These are phyloP conservation scores for Pandemis corylana DNA, from an alignment of 2,888 invertebrate genomes.

Conservation along the genomic window DNA sequence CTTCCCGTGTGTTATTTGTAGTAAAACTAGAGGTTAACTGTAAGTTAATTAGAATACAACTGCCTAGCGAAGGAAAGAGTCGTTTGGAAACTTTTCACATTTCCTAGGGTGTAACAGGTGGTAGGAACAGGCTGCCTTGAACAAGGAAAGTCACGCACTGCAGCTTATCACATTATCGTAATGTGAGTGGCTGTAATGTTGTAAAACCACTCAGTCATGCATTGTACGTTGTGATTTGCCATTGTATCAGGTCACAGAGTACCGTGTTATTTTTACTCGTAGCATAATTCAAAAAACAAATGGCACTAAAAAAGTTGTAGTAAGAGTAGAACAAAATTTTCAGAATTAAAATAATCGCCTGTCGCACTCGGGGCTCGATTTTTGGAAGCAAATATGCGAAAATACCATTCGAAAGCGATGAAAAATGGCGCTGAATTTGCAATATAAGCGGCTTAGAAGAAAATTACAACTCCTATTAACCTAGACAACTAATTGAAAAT, in stretches of 20 bases:
- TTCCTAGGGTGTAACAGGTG: constrained; percentile 5
- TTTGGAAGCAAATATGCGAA: no score
- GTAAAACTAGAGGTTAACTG: not conserved
- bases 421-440: no score
- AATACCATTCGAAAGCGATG: no score
- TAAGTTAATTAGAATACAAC: constrained; percentile 1
- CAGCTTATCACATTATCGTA: not conserved
- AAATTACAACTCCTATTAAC: no score
- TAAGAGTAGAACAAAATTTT: no score
- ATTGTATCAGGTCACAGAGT: not conserved
- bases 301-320: no score
- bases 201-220: not conserved
- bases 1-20: not conserved
- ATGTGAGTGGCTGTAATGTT: not conserved
- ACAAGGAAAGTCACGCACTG: not conserved
- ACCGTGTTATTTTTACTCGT: no score
- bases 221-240: not conserved
- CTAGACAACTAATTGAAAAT: no score
- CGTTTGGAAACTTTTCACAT: constrained; percentile 1
- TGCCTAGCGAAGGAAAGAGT: constrained; percentile 6
- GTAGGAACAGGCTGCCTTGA: not conserved
- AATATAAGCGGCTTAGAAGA: no score
- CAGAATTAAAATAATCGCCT: no score
- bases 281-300: no score
- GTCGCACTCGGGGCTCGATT: no score